Base-by-base conservation (phyloP, 2,113 vertebrate genomes). In the Xiphias gladius region DNA sequence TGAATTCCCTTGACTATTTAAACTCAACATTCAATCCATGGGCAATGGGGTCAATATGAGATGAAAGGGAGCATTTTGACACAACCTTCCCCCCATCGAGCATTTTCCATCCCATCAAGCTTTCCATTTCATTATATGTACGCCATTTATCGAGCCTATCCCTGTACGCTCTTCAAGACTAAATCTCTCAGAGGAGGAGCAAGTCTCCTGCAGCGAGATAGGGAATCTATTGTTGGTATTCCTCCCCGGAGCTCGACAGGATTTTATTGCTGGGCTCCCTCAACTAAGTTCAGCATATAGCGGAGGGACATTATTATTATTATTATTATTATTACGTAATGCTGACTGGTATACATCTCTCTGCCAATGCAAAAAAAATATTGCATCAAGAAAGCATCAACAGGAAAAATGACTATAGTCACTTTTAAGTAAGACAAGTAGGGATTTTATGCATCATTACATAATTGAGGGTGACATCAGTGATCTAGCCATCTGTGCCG, bases 381-480 rank as follows among this genome's bases (percentile, higher is more conserved):
- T 10, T 57, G 52, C 14, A 65, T 54, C 22, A 48, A 54, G 64
- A 28, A 61, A 71, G 64, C 14, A 46, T 26, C 46, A 82, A 24
- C 4, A 50, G 28, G 22, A 63, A 72, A 61, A 1, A 35, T 11
- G 62, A 57, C 32, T 64, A 2, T 66, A 52, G 28, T 59, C 65
- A 72, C 32, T 73, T 73, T 70, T 17, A 43, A 66, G 43, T 73
- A 19, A 65, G 32, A 66, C 59, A 74, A 68, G 54, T 12, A 35
- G 37, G 41, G 24, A 57, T 74, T 80, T 75, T 54, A 74, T 22
- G 68, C 80, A 75, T 79, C 24, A 71, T 92, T 90, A 89, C 79
- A 89, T 89, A 89, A 92, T 1, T 5, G 32, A 81, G 70, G 68
- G 73, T 90, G 89, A 88, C 89, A 89, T 90, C 89, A 91, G 81